Base-by-base conservation (phyloP, 2,888 invertebrate genomes). In the Cataglyphis rosenhaueri region DNA sequence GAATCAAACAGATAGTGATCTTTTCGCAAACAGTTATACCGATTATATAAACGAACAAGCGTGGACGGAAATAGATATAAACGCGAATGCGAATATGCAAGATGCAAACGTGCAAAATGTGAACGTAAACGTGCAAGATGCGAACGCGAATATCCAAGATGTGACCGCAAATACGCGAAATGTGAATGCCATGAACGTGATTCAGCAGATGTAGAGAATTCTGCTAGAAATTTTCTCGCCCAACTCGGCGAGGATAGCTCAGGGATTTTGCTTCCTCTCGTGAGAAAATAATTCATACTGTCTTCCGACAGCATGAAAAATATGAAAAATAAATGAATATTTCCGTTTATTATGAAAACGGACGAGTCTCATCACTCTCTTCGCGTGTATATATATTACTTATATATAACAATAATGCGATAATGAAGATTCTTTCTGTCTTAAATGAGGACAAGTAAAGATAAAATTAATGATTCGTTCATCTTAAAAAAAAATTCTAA, bases 251-350 rank as follows among this genome's bases (percentile, higher is more conserved):
- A 74, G 62, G 3, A 74, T 10, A 32, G 21, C 74, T 74, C 74
- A 62, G 74, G 74, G 64, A 74, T 21, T 74, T 48, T 48, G 21
- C 9, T 74, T 61, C 9, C 44, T 61, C 8, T 29, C 5, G 4
- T 35, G 21, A 21, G 3, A 25, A 38, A 74, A 32, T 25, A 25
- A 25, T 25, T 25, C 25, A 25, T 10, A 2, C 15, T 9, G 10
- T 62, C 61, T 44, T 44, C 10, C 1, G 21, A 74, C 15, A 48
- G n/a, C 18, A n/a, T 41, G n/a, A 29, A 59, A 21, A 6, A 38
- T n/a, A 55, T 71, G 3, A 57, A 71, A 25, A 38, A n/a, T 71
- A 9, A 21, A 55, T 3, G 25, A 15, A 38, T 59, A 59, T 59
- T 18, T 41, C 8, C 38, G 12, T 59, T 41, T 41, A 57, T 25